A percentile compares a stretch with the other conserved stretches of the same genome.
Conservation (phyloP, 1,140 invertebrate genomes). For the Diorhabda sublineata region DNA sequence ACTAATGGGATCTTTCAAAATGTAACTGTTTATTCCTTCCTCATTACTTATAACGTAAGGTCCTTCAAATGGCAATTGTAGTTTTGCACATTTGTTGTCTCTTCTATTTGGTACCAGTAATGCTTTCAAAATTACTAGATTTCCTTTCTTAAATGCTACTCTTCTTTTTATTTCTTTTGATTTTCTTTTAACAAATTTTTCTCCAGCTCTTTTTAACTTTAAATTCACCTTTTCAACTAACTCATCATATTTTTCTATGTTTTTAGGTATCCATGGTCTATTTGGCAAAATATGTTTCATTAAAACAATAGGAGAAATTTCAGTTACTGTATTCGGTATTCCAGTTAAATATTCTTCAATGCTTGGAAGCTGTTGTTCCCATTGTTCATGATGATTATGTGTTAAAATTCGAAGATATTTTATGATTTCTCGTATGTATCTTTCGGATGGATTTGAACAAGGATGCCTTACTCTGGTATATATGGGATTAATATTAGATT, state of each 20-base stretch:
- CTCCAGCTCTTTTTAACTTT: not conserved
- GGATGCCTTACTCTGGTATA: constrained; percentile 11
- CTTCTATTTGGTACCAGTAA: not conserved
- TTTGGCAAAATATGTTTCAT: not conserved
- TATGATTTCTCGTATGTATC: constrained; percentile 11
- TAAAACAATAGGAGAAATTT: not conserved
- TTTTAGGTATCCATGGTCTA: constrained; percentile 1
- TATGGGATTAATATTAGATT: not conserved
- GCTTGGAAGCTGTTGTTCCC: not conserved
- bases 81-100: constrained; percentile 8
- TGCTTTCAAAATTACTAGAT: constrained; percentile 6
- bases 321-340: constrained; percentile 4
- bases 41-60: not conserved
- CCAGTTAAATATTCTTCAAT: constrained; percentile 5
- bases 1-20: too few species aligned
- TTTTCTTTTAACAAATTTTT: too few species aligned
- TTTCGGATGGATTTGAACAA: constrained; percentile 4
- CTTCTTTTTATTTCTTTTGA: not conserved
- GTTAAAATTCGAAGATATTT: constrained; percentile 9
- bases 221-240: too few species aligned
- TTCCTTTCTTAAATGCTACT: constrained; percentile 5
- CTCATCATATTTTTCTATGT: too few species aligned
- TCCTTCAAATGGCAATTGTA: constrained; percentile 7
- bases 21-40: not conserved
- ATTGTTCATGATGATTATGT: constrained; percentile 4